These are phyloP conservation scores for Anableps anableps DNA, from an alignment of 2,797 vertebrate species.

Conservation along the genomic window DNA sequence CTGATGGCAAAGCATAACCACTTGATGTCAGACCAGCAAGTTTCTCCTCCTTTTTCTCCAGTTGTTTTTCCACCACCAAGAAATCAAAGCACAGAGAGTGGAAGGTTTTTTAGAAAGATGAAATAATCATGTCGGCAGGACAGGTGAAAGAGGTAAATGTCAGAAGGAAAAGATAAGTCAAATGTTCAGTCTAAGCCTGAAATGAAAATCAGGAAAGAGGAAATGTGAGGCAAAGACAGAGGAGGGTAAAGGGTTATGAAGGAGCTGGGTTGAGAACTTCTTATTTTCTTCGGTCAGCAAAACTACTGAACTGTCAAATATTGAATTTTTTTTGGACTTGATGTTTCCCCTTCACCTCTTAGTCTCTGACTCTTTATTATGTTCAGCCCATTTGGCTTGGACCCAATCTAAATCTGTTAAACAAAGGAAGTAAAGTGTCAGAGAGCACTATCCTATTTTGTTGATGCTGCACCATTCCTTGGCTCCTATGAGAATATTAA, in stretches of 20 bases:
- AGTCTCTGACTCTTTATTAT: conserved; percentile 5
- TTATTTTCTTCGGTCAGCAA: conserved; percentile 62
- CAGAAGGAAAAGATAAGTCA: conserved; percentile 24
- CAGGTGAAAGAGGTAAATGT: conserved; percentile 27
- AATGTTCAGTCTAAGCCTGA: conserved; percentile 26
- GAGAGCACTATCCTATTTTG: conserved; percentile 73
- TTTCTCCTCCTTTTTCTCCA: conserved; percentile 18
- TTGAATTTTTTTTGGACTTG: conserved; percentile 67
- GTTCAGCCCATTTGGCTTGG: conserved; percentile 40
- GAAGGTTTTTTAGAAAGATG: conserved; percentile 15
- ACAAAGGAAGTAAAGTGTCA: conserved; percentile 68
- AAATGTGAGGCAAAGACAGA: conserved; percentile 4
- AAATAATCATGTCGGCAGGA: conserved; percentile 24
- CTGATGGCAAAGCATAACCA: conserved; percentile 48
- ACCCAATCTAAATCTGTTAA: conserved; percentile 63
- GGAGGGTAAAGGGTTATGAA: neutral
- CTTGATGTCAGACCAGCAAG: conserved; percentile 39
- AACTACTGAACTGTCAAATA: conserved; percentile 59
- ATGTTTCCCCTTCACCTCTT: conserved; percentile 33
- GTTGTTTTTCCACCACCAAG: conserved; percentile 42
- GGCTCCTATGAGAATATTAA: conserved; percentile 74
- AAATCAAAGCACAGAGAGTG: conserved; percentile 19
- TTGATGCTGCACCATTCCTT: conserved; percentile 72
- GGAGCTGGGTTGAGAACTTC: conserved; percentile 15
- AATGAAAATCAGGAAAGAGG: conserved; percentile 24